Base-by-base conservation (phyloP, 2,888 invertebrate species). In the Rambutsinella grinnellia region DNA sequence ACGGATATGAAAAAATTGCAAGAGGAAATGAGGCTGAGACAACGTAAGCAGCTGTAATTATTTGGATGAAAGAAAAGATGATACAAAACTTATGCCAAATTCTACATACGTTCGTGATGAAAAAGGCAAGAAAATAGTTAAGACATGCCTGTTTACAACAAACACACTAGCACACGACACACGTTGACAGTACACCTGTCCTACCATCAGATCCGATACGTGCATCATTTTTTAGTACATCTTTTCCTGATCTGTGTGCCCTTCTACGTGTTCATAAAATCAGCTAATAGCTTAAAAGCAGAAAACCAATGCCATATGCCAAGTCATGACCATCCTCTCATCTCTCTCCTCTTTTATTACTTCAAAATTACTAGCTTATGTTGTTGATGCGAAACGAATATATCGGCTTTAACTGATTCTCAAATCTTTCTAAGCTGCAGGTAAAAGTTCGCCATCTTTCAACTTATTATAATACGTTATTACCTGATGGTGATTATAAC, bases 1-100 rank as follows among this genome's bases (percentile, higher is more conserved):
- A 51, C 67, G 67, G 67, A 67, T 67, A 58, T 51, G 47, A 47
- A 21, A 66, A 57, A 66, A 66, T 66, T 66, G 66, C 47, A 66
- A n/a, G n/a, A n/a, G n/a, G n/a, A n/a, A n/a, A 66, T 66, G 66
- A 66, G 66, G 26, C 13, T 8, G 13, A 36, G 36, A 13, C 6
- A 36, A 36, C 13, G 13, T 36, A 36, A 36, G 13, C 6, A 36
- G 13, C 36, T 8, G 36, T 36, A 36, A 36, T 36, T 36, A 36
- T 36, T 36, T 36, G 13, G 36, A 36, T 36, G 36, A 36, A 8
- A 36, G 36, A 36, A 36, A 36, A 36, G 36, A 13, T 8, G 5
- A 36, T 36, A 36, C 36, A 36, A 13, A 5, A 13, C 5, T 5
- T 8, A 36, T 36, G 36, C 36, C 36, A 36, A 36, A 36, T n/a